Evolutionary conservation across 1,140 invertebrate genomes (phyloP), one percentile per base, ranked within the genome.

Genomic region (Micrasema minimum): DNA sequence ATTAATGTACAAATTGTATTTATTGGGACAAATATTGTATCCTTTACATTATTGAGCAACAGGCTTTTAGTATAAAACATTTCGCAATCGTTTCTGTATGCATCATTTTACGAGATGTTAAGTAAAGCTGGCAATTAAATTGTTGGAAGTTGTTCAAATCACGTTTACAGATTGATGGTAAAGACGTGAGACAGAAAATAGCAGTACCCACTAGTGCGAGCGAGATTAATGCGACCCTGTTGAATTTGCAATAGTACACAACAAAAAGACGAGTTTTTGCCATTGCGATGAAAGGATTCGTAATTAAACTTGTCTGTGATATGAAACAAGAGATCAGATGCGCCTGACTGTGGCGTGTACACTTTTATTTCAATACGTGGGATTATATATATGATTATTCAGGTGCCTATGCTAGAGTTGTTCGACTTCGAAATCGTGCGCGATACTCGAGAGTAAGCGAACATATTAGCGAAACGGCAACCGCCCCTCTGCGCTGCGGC

Each of bases 251-350:
- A 22, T 67, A 18, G 66, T 35, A 45, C 22, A 16, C 18, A 7
- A 43, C 66, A 67, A 55, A 67, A 41, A 11, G 23, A 22, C 62
- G 11, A 55, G 38, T 46, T 26, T 57, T 43, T 51, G 10, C 35
- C 66, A 67, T 55, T 67, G 66, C 66, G 66, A 35, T 55, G 66
- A 38, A 69, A n/a, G 66, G 23, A 61, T 48, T 59, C 55, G 53
- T 69, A 69, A 69, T 69, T 69, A 69, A 69, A 46, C n/a, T 69
- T 69, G 66, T 59, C 66, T 48, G 53, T 10, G 23, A 59, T 61
- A 37, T 69, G 66, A 48, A 69, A 69, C 37, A 38, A 53, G 66
- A 69, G 41, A 67, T 50, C 50, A 23, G 51, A 37, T 43, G 66
- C 11, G 16, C 50, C 38, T 50, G 22, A 26, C 10, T 57, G 22